Evolutionary conservation across 1,140 invertebrate genomes (phyloP), one percentile per base, ranked within the genome.

Genomic region (Leptopilina boulardi): DNA sequence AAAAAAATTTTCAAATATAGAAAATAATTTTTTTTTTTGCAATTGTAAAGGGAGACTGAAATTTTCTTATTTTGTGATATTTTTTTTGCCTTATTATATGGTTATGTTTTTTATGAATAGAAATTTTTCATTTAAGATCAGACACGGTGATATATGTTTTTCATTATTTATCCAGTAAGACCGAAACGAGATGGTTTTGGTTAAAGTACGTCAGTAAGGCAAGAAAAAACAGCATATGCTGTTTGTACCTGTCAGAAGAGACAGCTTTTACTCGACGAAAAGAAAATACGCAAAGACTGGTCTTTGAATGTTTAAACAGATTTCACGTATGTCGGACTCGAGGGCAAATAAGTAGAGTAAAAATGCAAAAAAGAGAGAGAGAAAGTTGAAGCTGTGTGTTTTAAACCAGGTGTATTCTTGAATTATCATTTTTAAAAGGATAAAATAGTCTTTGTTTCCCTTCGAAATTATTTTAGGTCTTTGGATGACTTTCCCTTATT

Each of bases 111-210:
- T 21, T 54, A 54, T 54, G 18, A 54, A 54, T 10, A 54, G 51
- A 54, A 6, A 38, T 38, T 21, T 54, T 54, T 54, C 19, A 54
- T 54, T 54, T 18, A 18, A 54, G 51, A 54, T 54, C 51, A 54
- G 51, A 54, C n/a, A n/a, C 51, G 18, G 18, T 54, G 51, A 54
- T 54, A 54, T 54, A 54, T 21, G 18, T 54, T 54, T 54, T 54
- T 19, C 51, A 54, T 54, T 54, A 54, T 54, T 54, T 54, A 54
- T 54, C 51, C 51, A 19, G 8, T 19, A 11, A 54, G 5, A 19
- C 51, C 10, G 6, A 21, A 21, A 54, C 51, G 51, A 54, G 19
- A 4, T 54, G 18, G 51, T 2, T 38, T 54, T 54, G 51, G 51
- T 54, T 21, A 54, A 54, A 54, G 51, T 21, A 54, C 21, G 51